Conservation (phyloP, 2,888 invertebrate species). For the Vanessa cardui region DNA sequence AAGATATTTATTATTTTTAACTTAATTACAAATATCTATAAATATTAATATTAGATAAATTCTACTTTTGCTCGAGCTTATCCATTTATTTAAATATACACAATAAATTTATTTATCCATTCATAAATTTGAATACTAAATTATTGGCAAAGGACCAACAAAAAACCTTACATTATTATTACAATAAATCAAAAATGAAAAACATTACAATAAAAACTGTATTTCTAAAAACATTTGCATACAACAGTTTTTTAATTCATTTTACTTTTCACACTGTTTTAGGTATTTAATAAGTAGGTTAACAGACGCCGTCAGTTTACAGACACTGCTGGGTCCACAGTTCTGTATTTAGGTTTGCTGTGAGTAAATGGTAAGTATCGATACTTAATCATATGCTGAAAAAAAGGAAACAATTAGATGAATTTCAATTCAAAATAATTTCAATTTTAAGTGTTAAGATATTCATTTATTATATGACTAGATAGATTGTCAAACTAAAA, state of each 20-base stretch:
- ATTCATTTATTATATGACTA: no score
- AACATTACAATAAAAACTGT: conserved; percentile 78
- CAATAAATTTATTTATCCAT: conserved; percentile 16
- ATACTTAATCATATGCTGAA: conserved; percentile 99
- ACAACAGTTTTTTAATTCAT: conserved; percentile 75
- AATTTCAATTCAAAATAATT: background rate
- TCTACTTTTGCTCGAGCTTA: conserved; percentile 26
- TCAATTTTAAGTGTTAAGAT: no score
- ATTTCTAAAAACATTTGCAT: conserved; percentile 76
- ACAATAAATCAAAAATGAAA: conserved; percentile 56
- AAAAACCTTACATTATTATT: conserved; percentile 21
- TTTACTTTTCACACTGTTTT: conserved; percentile 61
- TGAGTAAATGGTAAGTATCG: conserved; percentile 99
- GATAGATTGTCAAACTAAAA: no score
- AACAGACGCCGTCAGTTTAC: conserved; percentile 66
- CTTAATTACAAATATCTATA: conserved; percentile 13
- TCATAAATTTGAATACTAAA: conserved; percentile 20
- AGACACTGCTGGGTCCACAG: conserved; percentile 68
- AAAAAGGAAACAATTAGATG: conserved; percentile 53
- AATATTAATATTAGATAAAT: conserved; percentile 13
- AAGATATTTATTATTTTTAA: conserved; percentile 4
- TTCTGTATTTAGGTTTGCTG: conserved; percentile 97
- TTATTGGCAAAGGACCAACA: conserved; percentile 10
- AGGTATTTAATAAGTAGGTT: conserved; percentile 44
- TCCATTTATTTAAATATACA: conserved; percentile 24